phyloP scores from a whole-genome alignment of 2,888 invertebrate species.

The Cistogaster globosa region DNA sequence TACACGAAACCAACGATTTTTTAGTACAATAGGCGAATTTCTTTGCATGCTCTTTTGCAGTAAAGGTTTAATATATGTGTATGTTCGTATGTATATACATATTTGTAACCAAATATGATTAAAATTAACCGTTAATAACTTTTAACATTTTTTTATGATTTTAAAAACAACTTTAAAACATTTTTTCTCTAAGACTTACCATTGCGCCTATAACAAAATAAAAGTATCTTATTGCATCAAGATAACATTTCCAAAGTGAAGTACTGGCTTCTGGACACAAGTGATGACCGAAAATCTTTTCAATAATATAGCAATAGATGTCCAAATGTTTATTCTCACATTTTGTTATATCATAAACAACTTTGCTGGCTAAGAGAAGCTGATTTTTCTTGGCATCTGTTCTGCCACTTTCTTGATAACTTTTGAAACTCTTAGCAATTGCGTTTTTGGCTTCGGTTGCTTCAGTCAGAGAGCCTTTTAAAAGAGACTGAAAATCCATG shows the following conservation, averaged over 20 bases:
- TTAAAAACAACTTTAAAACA: too few species aligned
- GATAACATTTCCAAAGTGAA: slow-evolving; percentile 74
- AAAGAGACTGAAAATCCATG: slow-evolving; percentile 55
- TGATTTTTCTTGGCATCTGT: slow-evolving; percentile 69
- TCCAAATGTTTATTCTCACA: slow-evolving; percentile 73
- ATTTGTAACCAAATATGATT: too few species aligned
- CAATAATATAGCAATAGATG: slow-evolving; percentile 75
- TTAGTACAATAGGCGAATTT: too few species aligned
- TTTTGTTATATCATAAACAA: slow-evolving; percentile 73
- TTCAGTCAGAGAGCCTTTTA: slow-evolving; percentile 26
- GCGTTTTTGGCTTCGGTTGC: slow-evolving; percentile 46
- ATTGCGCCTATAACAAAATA: slow-evolving; percentile 73
- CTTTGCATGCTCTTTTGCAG: too few species aligned
- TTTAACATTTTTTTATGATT: too few species aligned
- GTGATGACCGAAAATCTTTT: slow-evolving; percentile 70
- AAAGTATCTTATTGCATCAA: slow-evolving; percentile 75
- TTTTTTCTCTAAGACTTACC: slow-evolving; percentile 67
- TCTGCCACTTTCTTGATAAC: slow-evolving; percentile 62
- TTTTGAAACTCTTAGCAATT: slow-evolving; percentile 56
- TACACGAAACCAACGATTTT: too few species aligned
- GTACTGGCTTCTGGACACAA: slow-evolving; percentile 71
- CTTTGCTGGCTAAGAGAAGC: slow-evolving; percentile 71
- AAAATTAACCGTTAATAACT: too few species aligned
- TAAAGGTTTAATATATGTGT: too few species aligned
- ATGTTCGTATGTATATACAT: too few species aligned